Conservation (phyloP, 2,888 invertebrate genomes). For the Drosophila monieri region DNA sequence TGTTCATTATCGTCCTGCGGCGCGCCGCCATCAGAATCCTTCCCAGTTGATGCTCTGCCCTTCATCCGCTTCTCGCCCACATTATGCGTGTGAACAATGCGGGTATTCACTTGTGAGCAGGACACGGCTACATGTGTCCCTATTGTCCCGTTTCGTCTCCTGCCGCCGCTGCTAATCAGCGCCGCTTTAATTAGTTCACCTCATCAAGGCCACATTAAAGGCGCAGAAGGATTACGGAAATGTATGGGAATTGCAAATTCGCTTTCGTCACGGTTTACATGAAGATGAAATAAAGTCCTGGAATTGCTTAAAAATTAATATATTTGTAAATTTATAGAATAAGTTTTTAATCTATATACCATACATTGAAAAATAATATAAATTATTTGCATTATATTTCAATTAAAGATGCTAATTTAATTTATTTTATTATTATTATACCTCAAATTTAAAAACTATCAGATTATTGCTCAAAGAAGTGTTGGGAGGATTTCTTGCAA, state of each 20-base stretch:
- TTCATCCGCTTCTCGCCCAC: conserved; percentile 66
- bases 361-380: no score
- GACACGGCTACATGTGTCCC: conserved; percentile 56
- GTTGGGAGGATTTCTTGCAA: conserved; percentile 2
- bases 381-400: no score
- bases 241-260: conserved; percentile 25
- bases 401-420: not conserved
- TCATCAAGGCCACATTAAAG: conserved; percentile 76
- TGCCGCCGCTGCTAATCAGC: conserved; percentile 68
- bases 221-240: conserved; percentile 45
- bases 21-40: conserved; percentile 67
- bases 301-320: not conserved
- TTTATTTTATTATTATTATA: not conserved
- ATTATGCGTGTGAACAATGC: conserved; percentile 82
- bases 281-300: conserved; percentile 1
- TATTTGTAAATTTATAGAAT: no score
- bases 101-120: conserved; percentile 69
- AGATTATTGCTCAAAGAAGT: not conserved
- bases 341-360: no score
- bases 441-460: not conserved
- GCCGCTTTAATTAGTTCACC: conserved; percentile 71
- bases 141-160: conserved; percentile 23
- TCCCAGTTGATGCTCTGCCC: conserved; percentile 43
- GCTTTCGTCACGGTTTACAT: conserved; percentile 47
- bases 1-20: conserved; percentile 79